phyloP scores from a whole-genome alignment of 2,113 vertebrate genomes.

The Lophotis ruficrista region DNA sequence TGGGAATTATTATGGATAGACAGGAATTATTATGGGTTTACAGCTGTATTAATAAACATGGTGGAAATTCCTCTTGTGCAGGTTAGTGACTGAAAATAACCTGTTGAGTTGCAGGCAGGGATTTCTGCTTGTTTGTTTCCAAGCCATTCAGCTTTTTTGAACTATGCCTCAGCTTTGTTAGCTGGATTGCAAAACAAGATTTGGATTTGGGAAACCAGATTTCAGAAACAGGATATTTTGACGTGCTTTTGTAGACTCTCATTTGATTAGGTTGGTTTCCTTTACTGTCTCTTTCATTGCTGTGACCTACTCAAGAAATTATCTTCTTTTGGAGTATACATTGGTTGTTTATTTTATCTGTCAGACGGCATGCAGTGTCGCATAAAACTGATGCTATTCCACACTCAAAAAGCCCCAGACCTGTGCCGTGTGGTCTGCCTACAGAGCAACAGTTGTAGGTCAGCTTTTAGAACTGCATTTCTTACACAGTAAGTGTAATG shows the following conservation, averaged over 20 bases:
- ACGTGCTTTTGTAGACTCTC: neutral
- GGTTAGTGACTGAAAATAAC: neutral
- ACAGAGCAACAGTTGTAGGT: slow-evolving; percentile 57
- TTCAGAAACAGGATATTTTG: neutral
- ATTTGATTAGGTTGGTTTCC: neutral
- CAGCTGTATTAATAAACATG: neutral
- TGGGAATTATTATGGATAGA: too few relatives aligned
- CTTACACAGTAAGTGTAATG: neutral
- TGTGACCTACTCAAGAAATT: neutral
- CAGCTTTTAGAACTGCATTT: slow-evolving; percentile 33
- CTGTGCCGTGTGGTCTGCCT: neutral
- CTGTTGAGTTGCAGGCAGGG: neutral
- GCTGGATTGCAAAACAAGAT: neutral
- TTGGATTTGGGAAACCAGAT: neutral
- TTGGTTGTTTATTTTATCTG: slow-evolving; percentile 12
- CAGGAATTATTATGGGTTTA: neutral
- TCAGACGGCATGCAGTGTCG: slow-evolving; percentile 4
- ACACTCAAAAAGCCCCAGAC: neutral
- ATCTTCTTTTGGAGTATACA: neutral
- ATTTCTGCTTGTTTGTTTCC: neutral
- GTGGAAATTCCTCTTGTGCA: neutral
- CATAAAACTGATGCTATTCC: neutral
- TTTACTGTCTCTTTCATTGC: neutral
- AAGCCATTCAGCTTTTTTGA: neutral
- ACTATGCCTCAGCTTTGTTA: neutral